Evolutionary conservation across 2,797 vertebrate species (phyloP), one percentile per base, ranked within the genome.

Genomic region (Masticophis lateralis): DNA sequence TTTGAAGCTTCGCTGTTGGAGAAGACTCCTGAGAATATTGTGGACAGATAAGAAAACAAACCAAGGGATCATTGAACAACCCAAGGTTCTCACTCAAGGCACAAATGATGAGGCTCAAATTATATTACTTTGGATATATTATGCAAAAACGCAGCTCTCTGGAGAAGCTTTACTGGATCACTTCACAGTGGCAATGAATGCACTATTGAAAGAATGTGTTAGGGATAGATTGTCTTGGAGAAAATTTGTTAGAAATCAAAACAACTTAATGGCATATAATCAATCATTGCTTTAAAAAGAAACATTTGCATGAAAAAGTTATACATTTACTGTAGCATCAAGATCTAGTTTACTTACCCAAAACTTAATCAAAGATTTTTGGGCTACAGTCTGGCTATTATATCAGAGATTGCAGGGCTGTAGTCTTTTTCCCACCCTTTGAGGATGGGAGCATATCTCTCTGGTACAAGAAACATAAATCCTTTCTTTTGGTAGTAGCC

Each of bases 291-390:
- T 60, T 89, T 16, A 51, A 90, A 86, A 86, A 37, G 11, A 74
- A 90, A 63, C n/a, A 5, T 18, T 16, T 43, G 47, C 51, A n/a
- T 22, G 53, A 16, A 53, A 55, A 87, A 66, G 51, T 53, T 27
- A 5, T 32, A 37, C 37, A 37, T 37, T 56, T 56, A 32, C 13
- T 69, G 14, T 32, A 4, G n/a, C 13, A 13, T 5, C 27, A 93
- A 94, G 91, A 93, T 95, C 51, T 94, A 93, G 83, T 94, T 93
- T 93, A 95, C 94, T 90, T 27, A 27, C 18, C 53, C 87, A 89
- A 89, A 89, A n/a, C 13, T 12, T 83, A 43, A 83, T 83, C 79
- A 47, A 47, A 83, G 37, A 47, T 47, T 47, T 83, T 83, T 83
- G 79, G 37, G 10, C 79, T 83, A 5, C 10, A 47, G 43, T 47